Evolutionary conservation across 1,140 invertebrate genomes (phyloP).

Genomic region (Battus philenor): DNA sequence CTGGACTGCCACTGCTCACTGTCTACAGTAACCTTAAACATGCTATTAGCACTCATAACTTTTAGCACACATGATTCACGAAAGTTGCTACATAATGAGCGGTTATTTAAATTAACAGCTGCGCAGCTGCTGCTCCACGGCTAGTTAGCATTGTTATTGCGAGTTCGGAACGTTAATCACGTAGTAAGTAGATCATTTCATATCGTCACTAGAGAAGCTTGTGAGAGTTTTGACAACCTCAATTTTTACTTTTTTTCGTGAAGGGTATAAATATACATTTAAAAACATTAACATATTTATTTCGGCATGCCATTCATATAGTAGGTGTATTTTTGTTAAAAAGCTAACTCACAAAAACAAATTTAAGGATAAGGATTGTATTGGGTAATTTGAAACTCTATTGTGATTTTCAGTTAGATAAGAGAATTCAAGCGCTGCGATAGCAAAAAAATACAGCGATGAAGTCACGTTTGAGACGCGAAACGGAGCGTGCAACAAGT

Average conservation of each 20-base stretch:
- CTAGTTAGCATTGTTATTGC: slow-evolving; percentile 6
- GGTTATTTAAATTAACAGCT: slow-evolving; percentile 12
- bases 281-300: too few species aligned
- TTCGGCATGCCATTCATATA: too few species aligned
- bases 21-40: slow-evolving; percentile 6
- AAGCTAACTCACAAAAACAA: slow-evolving; percentile 16
- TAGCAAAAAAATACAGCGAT: slow-evolving; percentile 27
- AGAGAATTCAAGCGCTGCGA: slow-evolving; percentile 1
- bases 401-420: slow-evolving; percentile 9
- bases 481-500: slow-evolving; percentile 62
- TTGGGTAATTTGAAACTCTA: slow-evolving; percentile 20
- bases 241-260: slow-evolving; percentile 38
- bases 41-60: slow-evolving; percentile 10
- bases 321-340: too few species aligned
- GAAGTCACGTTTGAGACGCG: slow-evolving; percentile 53
- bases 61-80: slow-evolving; percentile 13
- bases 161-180: slow-evolving; percentile 1
- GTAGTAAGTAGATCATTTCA: neutral
- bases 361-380: slow-evolving; percentile 27
- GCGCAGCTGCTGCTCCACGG: neutral
- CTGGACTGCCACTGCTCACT: too few species aligned
- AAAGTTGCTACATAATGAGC: neutral
- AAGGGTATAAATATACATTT: slow-evolving; percentile 32
- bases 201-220: neutral
- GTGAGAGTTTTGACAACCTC: slow-evolving; percentile 22